These are phyloP conservation scores for Acrocephalus arundinaceus DNA, from an alignment of 2,113 vertebrate species.

Conservation along the genomic window DNA sequence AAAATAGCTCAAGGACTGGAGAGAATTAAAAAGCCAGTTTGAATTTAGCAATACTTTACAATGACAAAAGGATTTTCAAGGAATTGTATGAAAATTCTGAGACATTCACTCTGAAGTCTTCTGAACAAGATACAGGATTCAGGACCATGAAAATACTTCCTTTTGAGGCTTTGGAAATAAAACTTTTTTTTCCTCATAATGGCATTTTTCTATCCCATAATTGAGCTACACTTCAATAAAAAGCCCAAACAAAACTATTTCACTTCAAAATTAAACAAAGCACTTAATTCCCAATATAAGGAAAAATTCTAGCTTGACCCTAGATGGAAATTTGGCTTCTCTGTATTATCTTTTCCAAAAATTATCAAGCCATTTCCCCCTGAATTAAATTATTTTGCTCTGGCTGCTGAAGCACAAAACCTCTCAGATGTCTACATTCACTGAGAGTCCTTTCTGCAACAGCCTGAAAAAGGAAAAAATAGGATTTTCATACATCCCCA, in stretches of 20 bases:
- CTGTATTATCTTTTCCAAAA: neutral
- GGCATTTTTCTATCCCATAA: neutral
- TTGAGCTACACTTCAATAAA: neutral
- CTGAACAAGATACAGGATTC: neutral
- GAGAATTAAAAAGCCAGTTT: neutral
- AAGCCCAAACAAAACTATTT: neutral
- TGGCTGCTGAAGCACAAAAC: neutral
- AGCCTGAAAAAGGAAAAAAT: neutral
- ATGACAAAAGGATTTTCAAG: neutral
- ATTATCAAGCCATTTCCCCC: neutral
- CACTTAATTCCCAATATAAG: neutral
- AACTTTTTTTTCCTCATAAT: neutral
- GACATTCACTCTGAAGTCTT: neutral
- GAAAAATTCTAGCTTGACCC: neutral
- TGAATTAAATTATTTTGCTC: neutral
- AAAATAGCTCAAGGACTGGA: neutral
- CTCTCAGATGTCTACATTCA: neutral
- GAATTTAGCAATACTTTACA: neutral
- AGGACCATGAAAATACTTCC: neutral
- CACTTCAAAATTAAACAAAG: neutral
- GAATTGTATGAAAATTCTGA: neutral
- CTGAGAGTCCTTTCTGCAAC: neutral
- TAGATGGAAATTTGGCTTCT: neutral
- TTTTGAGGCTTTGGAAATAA: neutral
- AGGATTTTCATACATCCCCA: neutral